These are phyloP conservation scores for Formica selysi DNA, from an alignment of 1,140 invertebrate species.

Conservation along the genomic window DNA sequence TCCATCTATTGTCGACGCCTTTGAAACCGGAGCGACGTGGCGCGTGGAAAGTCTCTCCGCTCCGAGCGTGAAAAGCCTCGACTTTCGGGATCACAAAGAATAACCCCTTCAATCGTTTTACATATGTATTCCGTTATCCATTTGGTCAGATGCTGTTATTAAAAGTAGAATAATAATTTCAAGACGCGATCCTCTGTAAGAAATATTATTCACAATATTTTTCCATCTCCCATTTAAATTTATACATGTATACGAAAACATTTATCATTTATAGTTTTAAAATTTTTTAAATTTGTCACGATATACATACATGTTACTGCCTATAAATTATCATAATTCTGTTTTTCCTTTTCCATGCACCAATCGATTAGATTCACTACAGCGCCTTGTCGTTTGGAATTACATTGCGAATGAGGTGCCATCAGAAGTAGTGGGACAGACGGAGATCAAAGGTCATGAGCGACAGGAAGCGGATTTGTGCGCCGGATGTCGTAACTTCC, in stretches of 20 bases:
- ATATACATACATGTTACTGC: background rate
- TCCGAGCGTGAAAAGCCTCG: conserved; percentile 27
- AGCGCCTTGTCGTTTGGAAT: conserved; percentile 20
- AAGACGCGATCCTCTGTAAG: background rate
- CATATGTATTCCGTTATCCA: conserved; percentile 5
- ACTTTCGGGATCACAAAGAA: conserved; percentile 14
- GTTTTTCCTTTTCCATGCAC: background rate
- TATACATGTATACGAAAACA: no score
- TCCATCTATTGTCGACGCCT: conserved; percentile 61
- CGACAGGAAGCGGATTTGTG: conserved; percentile 70
- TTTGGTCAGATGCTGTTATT: background rate
- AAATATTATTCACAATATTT: background rate
- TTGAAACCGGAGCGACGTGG: conserved; percentile 34
- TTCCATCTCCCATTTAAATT: no score
- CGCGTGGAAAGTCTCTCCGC: conserved; percentile 24
- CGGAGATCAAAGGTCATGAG: conserved; percentile 71
- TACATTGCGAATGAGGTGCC: conserved; percentile 32
- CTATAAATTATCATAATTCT: background rate
- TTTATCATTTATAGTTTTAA: background rate
- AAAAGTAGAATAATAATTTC: conserved; percentile 1
- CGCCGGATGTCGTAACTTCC: conserved; percentile 78
- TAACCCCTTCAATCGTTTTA: background rate
- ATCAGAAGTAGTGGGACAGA: conserved; percentile 60
- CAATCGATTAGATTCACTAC: background rate
- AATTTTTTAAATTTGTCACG: background rate